Base-by-base conservation (phyloP, 2,797 vertebrate genomes). In the Enteromius trimaculatus region DNA sequence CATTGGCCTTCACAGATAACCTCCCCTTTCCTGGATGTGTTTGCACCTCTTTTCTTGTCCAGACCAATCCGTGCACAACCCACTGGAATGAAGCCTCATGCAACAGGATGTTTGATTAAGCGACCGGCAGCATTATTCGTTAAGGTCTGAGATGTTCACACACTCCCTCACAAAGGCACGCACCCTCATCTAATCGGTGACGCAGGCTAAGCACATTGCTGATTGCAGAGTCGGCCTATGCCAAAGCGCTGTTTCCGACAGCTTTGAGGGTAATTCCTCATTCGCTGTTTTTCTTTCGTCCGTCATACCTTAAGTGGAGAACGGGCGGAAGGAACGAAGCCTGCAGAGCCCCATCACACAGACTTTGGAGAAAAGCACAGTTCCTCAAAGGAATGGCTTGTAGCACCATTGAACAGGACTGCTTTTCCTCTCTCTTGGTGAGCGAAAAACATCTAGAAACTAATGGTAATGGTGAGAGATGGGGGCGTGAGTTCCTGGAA, bases 241-340 rank as follows among this genome's bases (percentile, higher is more conserved):
- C 89, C 89, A 91, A 90, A 84, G 81, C 88, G 88, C 87, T 90
- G 90, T 92, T 93, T 93, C 90, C 86, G 88, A 72, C 64, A 72
- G 82, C 87, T 86, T 89, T 84, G 62, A 76, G 75, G 79, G 87
- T 87, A 89, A 92, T 91, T 89, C 87, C 86, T 92, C 87, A 90
- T 91, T 85, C 79, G 55, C 81, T 88, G 88, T 91, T 92, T 89
- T 88, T 77, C 86, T 14, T 86, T 88, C 71, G 82, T 87, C 76
- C 72, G 39, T 71, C 51, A 62, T 80, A 75, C 60, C 71, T 66
- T 82, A 84, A 84, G 76, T 84, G 81, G 77, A 80, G 77, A 82
- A 64, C 23, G 71, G 80, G 65, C 87, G 84, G 84, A 89, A 88
- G 80, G 69, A 62, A 64, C 82, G 80, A 68, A 84, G 68, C 79